Evolutionary conservation across 2,797 vertebrate species (phyloP), one percentile per base, ranked within the genome.

Genomic region (Uromys caudimaculatus): DNA sequence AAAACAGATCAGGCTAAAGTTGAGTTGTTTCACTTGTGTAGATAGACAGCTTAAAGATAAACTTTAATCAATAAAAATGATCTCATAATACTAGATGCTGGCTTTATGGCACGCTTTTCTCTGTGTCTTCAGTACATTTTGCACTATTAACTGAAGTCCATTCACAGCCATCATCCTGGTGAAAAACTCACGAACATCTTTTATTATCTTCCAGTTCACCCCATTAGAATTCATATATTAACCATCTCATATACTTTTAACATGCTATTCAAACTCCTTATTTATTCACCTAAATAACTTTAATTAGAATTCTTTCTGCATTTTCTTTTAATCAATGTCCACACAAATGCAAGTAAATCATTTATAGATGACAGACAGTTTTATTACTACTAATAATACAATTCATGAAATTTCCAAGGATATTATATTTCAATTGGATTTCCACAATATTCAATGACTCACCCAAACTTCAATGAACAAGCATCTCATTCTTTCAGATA

Each of bases 1-100:
- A 29, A 60, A 95, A 78, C 12, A 56, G 5, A 60, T 64, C 23
- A 82, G 4, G 1, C 8, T 83, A 47, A 67, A 27, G 4, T 3
- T 73, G 2, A 83, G 7, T 47, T 27, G 5, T 58, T n/a, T 91
- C 11, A 9, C 27, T 69, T 41, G 32, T 44, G 71, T 13, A 95
- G 52, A 54, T n/a, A 84, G 7, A 79, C 12, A 0, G 5, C 17
- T 78, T 75, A 3, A 12, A 75, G 11, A 90, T 79, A 95, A 90
- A 56, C 8, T 32, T 47, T 73, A 77, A 50, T 88, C 62, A 86
- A 87, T 83, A 96, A 76, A 91, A 90, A 90, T 32, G n/a, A 14
- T 44, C 17, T 84, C 24, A 24, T 14, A 60, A 56, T 73, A 38
- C 3, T 67, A 32, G 16, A 32, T 24, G 88, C 10, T 85, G 67